Evolutionary conservation across 2,888 invertebrate genomes (phyloP).

Genomic region (Druceiella hillmani): DNA sequence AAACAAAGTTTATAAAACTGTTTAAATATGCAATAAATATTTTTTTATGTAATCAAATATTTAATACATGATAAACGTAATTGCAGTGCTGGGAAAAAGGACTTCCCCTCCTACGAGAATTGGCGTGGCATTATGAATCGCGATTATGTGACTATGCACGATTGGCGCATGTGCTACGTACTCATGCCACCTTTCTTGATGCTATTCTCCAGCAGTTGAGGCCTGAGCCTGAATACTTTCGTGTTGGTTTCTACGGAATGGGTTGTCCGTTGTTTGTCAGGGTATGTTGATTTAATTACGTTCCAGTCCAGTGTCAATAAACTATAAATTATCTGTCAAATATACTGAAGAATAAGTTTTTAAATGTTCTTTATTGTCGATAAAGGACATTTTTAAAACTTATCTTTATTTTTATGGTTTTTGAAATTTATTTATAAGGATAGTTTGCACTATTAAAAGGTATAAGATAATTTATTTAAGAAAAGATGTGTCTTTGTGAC

Average conservation of each 20-base stretch:
- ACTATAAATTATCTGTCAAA: no score
- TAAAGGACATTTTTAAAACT: no score
- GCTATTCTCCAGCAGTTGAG: slow-evolving; percentile 83
- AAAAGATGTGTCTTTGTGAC: no score
- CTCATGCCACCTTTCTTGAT: slow-evolving; percentile 86
- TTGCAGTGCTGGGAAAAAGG: slow-evolving; percentile 92
- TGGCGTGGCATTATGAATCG: slow-evolving; percentile 82
- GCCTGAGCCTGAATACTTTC: slow-evolving; percentile 91
- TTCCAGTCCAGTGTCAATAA: no score
- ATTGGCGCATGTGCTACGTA: slow-evolving; percentile 75
- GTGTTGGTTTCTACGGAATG: slow-evolving; percentile 92
- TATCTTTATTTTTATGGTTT: no score
- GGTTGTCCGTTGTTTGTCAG: slow-evolving; percentile 92
- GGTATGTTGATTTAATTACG: no score
- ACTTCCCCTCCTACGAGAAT: slow-evolving; percentile 83
- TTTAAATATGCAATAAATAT: background rate
- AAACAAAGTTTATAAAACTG: background rate
- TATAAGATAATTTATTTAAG: no score
- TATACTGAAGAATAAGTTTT: no score
- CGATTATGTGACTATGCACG: slow-evolving; percentile 84
- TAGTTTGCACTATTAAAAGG: no score
- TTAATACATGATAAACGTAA: slow-evolving; percentile 5
- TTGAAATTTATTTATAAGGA: no score
- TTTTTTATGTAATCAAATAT: background rate
- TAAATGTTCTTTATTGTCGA: no score